Base-by-base conservation (phyloP, 2,113 vertebrate species). In the Buteo buteo region DNA sequence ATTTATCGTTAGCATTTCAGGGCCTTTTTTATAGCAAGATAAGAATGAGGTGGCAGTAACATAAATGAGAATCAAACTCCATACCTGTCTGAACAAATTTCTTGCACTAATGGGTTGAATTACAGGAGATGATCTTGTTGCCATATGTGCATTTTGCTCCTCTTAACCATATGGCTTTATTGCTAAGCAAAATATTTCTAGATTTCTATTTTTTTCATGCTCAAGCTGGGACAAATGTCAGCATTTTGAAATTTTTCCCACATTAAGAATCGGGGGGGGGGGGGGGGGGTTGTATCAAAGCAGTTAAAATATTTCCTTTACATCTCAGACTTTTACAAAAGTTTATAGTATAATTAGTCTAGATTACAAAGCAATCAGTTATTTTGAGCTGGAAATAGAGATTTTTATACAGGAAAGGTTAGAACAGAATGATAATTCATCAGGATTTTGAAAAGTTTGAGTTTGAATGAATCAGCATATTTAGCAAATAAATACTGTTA, bases 161-260 rank as follows among this genome's bases (percentile, higher is more conserved):
- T 91, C 92, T 95, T 95, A 97, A 90, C 91, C 96, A 96, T 97
- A 96, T 96, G 96, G 94, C 42, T 94, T 95, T 94, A 82, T 80
- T 95, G 78, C 90, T 94, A 95, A 96, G 92, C 65, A 96, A 96
- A 96, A 96, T 97, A 96, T 96, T 96, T 96, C 96, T 93, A 96
- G 96, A 85, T 90, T 90, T 96, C 96, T 97, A 91, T 96, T 95
- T 97, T 97, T 97, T 96, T 93, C 90, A 94, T 62, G 62, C 49
- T 97, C 96, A 97, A 96, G 87, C 91, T 97, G 96, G 92, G 92
- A 97, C 91, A 96, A 96, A 97, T 97, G 93, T 96, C 93, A 97
- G 78, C 66, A 88, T 93, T 94, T 96, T 97, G 95, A 96, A 91
- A 18, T 96, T 94, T 96, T 96, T 96, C 94, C 90, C 92, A 90